Conservation (phyloP, 1,140 invertebrate genomes). For the Heliconius nattereri region DNA sequence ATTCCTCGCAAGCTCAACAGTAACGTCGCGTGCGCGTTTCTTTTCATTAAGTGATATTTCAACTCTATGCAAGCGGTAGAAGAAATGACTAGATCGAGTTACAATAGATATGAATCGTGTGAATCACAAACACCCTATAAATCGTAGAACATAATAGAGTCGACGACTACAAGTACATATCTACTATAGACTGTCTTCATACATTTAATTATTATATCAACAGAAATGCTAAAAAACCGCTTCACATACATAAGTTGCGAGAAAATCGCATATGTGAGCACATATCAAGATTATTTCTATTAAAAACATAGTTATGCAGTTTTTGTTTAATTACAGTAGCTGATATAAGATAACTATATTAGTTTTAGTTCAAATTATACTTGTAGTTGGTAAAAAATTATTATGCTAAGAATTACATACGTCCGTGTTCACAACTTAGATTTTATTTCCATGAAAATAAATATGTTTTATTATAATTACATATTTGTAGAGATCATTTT, state of each 20-base stretch:
- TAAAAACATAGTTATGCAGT: not conserved
- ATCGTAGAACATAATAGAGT: conserved; percentile 34
- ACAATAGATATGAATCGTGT: conserved; percentile 45
- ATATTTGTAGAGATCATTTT: no score
- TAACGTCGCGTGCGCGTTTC: conserved; percentile 37
- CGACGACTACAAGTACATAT: conserved; percentile 20
- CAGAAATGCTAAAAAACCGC: not conserved
- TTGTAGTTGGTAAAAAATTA: not conserved
- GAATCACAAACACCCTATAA: conserved; percentile 39
- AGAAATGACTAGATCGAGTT: conserved; percentile 38
- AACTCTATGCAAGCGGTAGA: conserved; percentile 27
- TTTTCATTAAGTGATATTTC: conserved; percentile 36
- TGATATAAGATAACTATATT: conserved; percentile 6
- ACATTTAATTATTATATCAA: conserved; percentile 33
- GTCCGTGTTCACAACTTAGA: not conserved
- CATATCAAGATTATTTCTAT: conserved; percentile 4
- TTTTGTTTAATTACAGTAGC: conserved; percentile 8
- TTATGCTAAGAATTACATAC: not conserved
- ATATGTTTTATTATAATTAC: no score
- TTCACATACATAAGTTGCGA: conserved; percentile 8
- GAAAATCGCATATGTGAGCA: not conserved
- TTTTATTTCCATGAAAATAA: not conserved
- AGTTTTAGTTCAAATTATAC: not conserved
- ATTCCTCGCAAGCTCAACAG: not conserved
- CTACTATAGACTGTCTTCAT: conserved; percentile 21